Evolutionary conservation across 1,140 invertebrate species (phyloP), one percentile per base, ranked within the genome.

Genomic region (Papilio dardanus): DNA sequence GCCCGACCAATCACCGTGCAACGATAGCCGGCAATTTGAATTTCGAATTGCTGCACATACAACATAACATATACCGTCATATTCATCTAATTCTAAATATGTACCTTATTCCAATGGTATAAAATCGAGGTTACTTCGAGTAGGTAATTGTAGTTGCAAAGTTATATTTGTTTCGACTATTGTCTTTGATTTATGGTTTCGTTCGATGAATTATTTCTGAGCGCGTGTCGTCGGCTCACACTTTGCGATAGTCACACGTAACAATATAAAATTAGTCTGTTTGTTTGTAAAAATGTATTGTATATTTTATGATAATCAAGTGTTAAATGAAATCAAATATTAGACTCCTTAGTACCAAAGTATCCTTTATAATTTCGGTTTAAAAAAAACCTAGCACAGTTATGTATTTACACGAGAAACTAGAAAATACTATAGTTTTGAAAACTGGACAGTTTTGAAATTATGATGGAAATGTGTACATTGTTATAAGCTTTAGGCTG

Each of bases 141-240:
- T 24, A 28, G n/a, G 21, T 31, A 33, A 42, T 66, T 74, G 71
- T 37, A 31, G 74, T 78, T 79, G 75, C 69, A 67, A 31, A 65
- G 4, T 8, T 30, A 35, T 33, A 2, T 50, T 73, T 54, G 71
- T 73, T 73, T 54, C 71, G 50, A 73, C 71, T 86, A 86, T 84
- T 79, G 85, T 79, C 67, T 85, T 84, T 91, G 89, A 91, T 89
- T 88, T 88, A 91, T 91, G 86, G 81, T 84, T 86, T 88, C 76
- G 84, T 90, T 89, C 88, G 87, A 91, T 91, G 86, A 91, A 86
- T 89, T 89, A 91, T 91, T 88, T 84, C 81, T 75, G 76, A 73
- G 76, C 81, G 77, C 79, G 81, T 84, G 86, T 87, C 86, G 85
- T 83, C 84, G 82, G 83, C 77, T 88, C 81, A 82, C 81, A 84